Evolutionary conservation across 2,113 vertebrate genomes (phyloP).

Genomic region (Copsychus sechellarum): DNA sequence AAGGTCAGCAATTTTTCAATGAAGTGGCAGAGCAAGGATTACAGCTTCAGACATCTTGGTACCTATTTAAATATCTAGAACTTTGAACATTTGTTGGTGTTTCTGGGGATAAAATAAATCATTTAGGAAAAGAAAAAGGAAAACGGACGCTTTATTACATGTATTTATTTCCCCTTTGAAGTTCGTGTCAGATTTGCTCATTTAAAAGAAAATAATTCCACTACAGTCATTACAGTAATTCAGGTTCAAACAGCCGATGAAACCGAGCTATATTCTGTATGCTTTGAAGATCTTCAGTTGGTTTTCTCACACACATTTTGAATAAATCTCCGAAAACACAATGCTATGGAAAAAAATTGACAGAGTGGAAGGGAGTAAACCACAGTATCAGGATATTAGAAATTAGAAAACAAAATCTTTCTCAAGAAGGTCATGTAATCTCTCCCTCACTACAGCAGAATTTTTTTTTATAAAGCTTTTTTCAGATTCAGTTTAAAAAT

Average conservation of each 20-base stretch:
- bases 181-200: conserved; percentile 51
- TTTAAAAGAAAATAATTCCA: conserved; percentile 70
- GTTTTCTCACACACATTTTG: conserved; percentile 41
- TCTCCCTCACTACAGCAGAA: not conserved
- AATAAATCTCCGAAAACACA: conserved; percentile 61
- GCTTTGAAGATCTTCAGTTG: conserved; percentile 63
- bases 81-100: conserved; percentile 58
- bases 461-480: conserved; percentile 5
- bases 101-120: conserved; percentile 65
- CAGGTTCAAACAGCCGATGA: conserved; percentile 60
- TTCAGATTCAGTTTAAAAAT: conserved; percentile 40
- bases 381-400: not conserved
- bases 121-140: conserved; percentile 45
- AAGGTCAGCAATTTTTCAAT: conserved; percentile 53
- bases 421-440: conserved; percentile 34
- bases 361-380: conserved; percentile 31
- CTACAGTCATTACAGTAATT: conserved; percentile 68
- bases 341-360: not conserved
- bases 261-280: conserved; percentile 51
- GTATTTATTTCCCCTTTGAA: conserved; percentile 68
- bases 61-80: conserved; percentile 51
- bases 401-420: conserved; percentile 40
- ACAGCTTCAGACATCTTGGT: conserved; percentile 48
- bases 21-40: conserved; percentile 46
- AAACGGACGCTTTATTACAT: conserved; percentile 45